These are phyloP conservation scores for Heliconius aoede DNA, from an alignment of 2,888 invertebrate genomes.

Conservation along the genomic window DNA sequence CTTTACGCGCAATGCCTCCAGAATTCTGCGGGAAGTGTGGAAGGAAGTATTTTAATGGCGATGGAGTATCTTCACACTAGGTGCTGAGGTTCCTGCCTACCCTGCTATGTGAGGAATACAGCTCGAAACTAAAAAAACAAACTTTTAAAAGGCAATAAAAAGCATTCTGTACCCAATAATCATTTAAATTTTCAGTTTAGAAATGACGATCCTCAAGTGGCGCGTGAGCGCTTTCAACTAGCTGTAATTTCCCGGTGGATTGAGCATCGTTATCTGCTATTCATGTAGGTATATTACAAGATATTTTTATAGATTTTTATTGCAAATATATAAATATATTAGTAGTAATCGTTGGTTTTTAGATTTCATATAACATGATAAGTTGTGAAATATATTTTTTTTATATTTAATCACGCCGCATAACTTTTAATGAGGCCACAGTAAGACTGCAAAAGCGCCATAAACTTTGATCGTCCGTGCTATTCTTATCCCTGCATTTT, in stretches of 20 bases:
- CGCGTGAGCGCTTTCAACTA: constrained; percentile 57
- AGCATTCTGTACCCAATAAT: constrained; percentile 17
- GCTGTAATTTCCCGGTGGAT: constrained; percentile 70
- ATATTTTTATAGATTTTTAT: constrained; percentile 49
- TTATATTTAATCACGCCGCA: background rate
- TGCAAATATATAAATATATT: constrained; percentile 25
- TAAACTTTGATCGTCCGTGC: too few species aligned
- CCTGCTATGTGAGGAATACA: too few species aligned
- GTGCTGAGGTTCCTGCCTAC: too few species aligned
- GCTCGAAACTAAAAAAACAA: background rate
- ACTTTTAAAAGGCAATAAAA: background rate
- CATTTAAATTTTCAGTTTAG: constrained; percentile 44
- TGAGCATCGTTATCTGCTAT: constrained; percentile 73
- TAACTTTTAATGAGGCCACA: background rate
- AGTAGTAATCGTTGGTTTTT: background rate
- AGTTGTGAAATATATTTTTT: background rate
- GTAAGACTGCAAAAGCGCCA: background rate
- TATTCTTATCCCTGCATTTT: too few species aligned
- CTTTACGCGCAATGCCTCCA: too few species aligned
- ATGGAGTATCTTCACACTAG: too few species aligned
- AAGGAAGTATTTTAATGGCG: too few species aligned
- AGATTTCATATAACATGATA: background rate
- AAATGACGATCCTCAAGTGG: constrained; percentile 48
- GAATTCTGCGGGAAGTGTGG: too few species aligned
- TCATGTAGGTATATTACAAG: constrained; percentile 64